Conservation (phyloP, 2,113 vertebrate species). For the Poecile atricapillus region DNA sequence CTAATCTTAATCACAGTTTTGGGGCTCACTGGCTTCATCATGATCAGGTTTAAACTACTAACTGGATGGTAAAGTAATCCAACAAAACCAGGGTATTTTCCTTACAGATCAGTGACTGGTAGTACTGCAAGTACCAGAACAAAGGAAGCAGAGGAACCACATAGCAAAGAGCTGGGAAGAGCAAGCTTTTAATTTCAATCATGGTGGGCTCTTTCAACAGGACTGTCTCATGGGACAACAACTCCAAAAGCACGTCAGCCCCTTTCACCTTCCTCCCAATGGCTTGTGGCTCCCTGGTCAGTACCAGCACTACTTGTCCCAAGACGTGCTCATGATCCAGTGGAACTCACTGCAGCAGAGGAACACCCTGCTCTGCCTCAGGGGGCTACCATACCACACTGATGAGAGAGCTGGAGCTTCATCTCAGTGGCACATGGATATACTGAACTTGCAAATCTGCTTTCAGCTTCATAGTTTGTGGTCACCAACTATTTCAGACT, state of each 20-base stretch:
- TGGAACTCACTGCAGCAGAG: not conserved
- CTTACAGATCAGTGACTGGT: not conserved
- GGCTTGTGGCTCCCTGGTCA: not conserved
- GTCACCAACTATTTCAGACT: not conserved
- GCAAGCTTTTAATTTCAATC: not conserved
- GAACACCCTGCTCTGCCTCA: not conserved
- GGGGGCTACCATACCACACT: rapidly evolving
- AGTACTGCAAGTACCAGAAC: not conserved
- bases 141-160: rapidly evolving
- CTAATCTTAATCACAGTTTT: not conserved
- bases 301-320: not conserved
- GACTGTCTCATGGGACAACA: not conserved
- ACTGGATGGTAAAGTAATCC: not conserved
- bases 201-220: not conserved
- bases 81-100: not conserved
- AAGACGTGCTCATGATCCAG: rapidly evolving
- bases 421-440: not conserved
- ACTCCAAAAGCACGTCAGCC: not conserved
- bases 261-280: not conserved
- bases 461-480: not conserved
- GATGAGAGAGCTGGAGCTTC: not conserved
- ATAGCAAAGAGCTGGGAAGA: not conserved
- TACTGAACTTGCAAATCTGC: not conserved
- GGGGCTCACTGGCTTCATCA: not conserved
- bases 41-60: not conserved